Evolutionary conservation across 2,888 invertebrate genomes (phyloP), one percentile per base, ranked within the genome.

Genomic region (Theodoxus fluviatilis): DNA sequence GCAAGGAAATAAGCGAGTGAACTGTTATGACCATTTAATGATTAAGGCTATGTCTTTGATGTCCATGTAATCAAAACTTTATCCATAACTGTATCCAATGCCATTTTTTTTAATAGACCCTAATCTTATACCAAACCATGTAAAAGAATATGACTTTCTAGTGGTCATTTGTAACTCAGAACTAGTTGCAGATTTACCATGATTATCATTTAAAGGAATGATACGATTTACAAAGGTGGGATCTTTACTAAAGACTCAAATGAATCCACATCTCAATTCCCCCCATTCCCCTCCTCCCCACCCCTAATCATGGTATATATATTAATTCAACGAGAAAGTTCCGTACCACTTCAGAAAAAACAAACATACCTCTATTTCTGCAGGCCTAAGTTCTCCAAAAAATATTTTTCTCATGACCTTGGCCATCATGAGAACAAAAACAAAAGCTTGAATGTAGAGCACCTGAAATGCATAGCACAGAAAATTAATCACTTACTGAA

Each of bases 381-480:
- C 96, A 71, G 97, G 93, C 80, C 98, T 90, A 68, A 98, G 89
- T 82, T 95, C 95, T 43, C 98, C 98, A 89, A 98, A 95, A 89
- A 98, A 98, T 85, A 94, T 91, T 89, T 94, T 96, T 83, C 95
- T 91, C 89, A 96, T 92, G 75, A 98, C 89, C 89, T 96, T 97
- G 67, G 96, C 97, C 87, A 94, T 91, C 86, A 98, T 90, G 84
- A 97, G 91, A 66, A 98, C 96, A 87, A 96, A 90, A 75, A 98
- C 94, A 88, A 98, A 94, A 76, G 96, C 96, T 90, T 98, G 98
- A 80, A 96, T 91, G 88, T 98, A 98, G 88, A 98, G 94, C 79
- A 97, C 95, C 98, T 98, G 89, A 64, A 92, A 91, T 71, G 82
- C 81, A 80, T 75, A 31, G 25, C 25, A 2, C 33, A 2, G 18